Base-by-base conservation (phyloP, 2,888 invertebrate genomes). In the Crossocerus cetratus region DNA sequence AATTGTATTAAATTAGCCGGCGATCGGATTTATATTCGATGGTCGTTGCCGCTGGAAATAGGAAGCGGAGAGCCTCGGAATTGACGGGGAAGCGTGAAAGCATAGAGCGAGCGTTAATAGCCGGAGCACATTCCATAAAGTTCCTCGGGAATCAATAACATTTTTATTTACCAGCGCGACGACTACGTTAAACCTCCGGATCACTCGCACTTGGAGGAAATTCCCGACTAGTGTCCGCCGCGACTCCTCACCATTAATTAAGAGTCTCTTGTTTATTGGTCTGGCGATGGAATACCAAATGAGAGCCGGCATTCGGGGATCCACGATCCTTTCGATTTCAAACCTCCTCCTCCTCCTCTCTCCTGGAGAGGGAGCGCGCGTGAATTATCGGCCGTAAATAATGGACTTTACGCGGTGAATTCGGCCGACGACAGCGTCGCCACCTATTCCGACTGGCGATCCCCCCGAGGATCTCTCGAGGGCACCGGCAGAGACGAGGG, bases 341-440 rank as follows among this genome's bases (percentile, higher is more conserved):
- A 14, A 76, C 59, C 66, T 23, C 61, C 63, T 67, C 56, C 32
- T 18, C 55, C 32, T 8, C 45, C 42, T 23, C 2, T 16, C 21
- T 20, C 11, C 4, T 49, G n/a, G 11, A 18, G 58, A 32, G 32
- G 5, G 8, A 16, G 49, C 18, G 53, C 57, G 5, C 5, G 13
- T 57, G 62, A 81, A 63, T 75, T 69, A 75, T 75, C 55, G 73
- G 61, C 66, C 74, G 69, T 81, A 79, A 81, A 81, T n/a, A 43
- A 69, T 60, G 61, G 53, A 63, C 44, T 78, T 76, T 80, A 80
- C 69, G 45, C 16, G 49, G 18, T 21, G 56, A 32, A 20, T 5
- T 14, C 45, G 54, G 21, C n/a, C 68, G 73, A 61, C 72, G 60
- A 73, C 68, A 77, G 42, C 1, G 11, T 54, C 23, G 42, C 8